These are phyloP conservation scores for Ostrea edulis DNA, from an alignment of 1,140 invertebrate genomes.

Conservation along the genomic window DNA sequence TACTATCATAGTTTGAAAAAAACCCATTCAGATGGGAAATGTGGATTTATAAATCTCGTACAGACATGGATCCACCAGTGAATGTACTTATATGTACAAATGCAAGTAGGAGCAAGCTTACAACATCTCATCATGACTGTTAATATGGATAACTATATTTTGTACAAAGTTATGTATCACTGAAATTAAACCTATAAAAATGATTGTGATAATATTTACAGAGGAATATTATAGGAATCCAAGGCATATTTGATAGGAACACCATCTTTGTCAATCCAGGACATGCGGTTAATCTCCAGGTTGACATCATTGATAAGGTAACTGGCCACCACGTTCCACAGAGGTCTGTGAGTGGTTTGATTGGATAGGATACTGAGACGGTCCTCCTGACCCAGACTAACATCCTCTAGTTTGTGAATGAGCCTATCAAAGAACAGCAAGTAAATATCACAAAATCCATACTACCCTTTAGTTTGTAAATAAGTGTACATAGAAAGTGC, in stretches of 20 bases:
- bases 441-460: background rate
- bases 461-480: background rate
- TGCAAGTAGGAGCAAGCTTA: too few species aligned
- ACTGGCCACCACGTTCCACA: constrained; percentile 60
- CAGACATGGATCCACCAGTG: too few species aligned
- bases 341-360: constrained; percentile 51
- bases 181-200: background rate
- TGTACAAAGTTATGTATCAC: too few species aligned
- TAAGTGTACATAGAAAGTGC: too few species aligned
- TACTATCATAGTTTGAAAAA: too few species aligned
- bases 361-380: constrained; percentile 33
- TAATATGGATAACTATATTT: too few species aligned
- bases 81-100: too few species aligned
- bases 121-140: too few species aligned
- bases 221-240: constrained; percentile 62
- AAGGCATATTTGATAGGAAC: constrained; percentile 62
- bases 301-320: constrained; percentile 46
- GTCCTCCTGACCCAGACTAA: constrained; percentile 51
- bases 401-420: constrained; percentile 43
- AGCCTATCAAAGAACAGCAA: constrained; percentile 49
- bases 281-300: constrained; percentile 61
- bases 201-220: constrained; percentile 54
- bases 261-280: constrained; percentile 62
- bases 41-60: too few species aligned
- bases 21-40: too few species aligned